Conservation (phyloP, 2,797 vertebrate genomes). For the Phrynocephalus forsythii region DNA sequence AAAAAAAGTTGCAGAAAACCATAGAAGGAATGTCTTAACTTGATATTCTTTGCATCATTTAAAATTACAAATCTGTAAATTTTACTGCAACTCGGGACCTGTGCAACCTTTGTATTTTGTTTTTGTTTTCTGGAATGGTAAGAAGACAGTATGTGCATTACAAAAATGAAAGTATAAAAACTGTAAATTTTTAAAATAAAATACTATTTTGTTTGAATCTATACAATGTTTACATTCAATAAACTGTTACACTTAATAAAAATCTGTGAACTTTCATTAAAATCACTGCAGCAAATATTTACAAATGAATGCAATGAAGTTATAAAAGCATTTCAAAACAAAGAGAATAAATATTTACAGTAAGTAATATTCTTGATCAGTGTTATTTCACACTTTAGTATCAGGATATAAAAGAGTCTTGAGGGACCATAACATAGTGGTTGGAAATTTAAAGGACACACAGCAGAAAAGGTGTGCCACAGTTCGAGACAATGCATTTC, state of each 20-base stretch:
- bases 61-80: constrained; percentile 1
- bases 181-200: constrained; percentile 83
- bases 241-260: constrained; percentile 84
- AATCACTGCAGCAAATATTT: constrained; percentile 79
- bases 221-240: constrained; percentile 87
- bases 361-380: constrained; percentile 72
- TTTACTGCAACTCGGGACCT: background rate
- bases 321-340: constrained; percentile 84
- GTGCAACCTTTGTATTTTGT: background rate
- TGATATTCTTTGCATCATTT: constrained; percentile 15
- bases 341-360: constrained; percentile 79
- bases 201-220: constrained; percentile 83
- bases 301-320: constrained; percentile 76
- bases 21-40: background rate
- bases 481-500: background rate
- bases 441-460: constrained; percentile 19
- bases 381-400: constrained; percentile 71
- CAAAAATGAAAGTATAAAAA: constrained; percentile 50
- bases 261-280: constrained; percentile 81
- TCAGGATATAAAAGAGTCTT: constrained; percentile 47
- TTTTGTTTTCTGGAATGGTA: background rate
- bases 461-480: background rate
- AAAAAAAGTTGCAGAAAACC: background rate
- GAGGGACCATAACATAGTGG: constrained; percentile 57
- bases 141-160: background rate